Conservation (phyloP, 92 coral and sea anemone genomes). For the Desmophyllum pertusum region DNA sequence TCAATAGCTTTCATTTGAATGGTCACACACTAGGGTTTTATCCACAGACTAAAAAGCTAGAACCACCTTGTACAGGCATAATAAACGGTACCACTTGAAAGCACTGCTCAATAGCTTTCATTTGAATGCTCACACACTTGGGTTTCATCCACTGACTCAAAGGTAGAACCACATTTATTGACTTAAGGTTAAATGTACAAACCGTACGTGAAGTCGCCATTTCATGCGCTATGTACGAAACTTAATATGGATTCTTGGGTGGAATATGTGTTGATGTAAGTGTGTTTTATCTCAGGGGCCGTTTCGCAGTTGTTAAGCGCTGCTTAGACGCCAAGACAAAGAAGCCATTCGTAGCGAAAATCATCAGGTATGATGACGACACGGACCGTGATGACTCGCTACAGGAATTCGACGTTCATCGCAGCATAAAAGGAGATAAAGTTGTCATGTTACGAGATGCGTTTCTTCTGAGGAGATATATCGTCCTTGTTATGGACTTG, state of each 20-base stretch:
- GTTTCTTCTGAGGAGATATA: constrained; percentile 80
- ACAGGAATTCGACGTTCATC: constrained; percentile 90
- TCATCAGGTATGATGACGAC: constrained; percentile 85
- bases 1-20: too few species aligned
- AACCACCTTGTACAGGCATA: too few species aligned
- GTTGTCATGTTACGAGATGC: constrained; percentile 79
- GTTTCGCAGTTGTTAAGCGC: constrained; percentile 88
- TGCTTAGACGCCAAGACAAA: constrained; percentile 76
- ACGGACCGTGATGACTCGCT: constrained; percentile 72
- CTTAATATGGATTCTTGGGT: background rate
- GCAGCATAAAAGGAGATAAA: constrained; percentile 78
- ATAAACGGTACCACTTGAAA: too few species aligned
- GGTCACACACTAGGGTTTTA: too few species aligned
- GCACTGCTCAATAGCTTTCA: too few species aligned
- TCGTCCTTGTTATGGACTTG: constrained; percentile 93
- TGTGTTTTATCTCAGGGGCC: constrained; percentile 68
- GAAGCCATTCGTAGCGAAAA: constrained; percentile 79
- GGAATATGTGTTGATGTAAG: background rate
- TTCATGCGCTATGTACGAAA: too few species aligned
- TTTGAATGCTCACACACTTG: too few species aligned
- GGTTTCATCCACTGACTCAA: too few species aligned
- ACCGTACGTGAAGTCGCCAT: too few species aligned
- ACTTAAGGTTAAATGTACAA: too few species aligned
- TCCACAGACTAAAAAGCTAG: too few species aligned
- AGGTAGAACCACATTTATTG: too few species aligned